Conservation (phyloP, 2,888 invertebrate species). For the Eudasyphora cyanicolor region DNA sequence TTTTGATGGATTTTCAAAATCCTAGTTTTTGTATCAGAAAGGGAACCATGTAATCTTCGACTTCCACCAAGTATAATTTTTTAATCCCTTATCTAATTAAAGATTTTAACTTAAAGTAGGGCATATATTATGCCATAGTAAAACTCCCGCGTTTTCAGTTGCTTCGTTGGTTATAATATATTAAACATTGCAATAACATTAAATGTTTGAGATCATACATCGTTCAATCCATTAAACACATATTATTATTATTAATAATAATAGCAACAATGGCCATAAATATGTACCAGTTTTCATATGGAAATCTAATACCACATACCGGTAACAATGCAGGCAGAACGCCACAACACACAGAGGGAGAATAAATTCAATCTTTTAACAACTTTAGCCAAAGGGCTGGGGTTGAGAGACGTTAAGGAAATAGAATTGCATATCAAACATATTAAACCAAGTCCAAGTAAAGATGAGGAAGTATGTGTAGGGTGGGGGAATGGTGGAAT, state of each 20-base stretch:
- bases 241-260: slow-evolving; percentile 2
- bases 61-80: too few species aligned
- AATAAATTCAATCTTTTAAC: background rate
- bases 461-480: background rate
- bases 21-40: too few species aligned
- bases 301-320: slow-evolving; percentile 1
- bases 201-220: background rate
- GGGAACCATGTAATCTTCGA: too few species aligned
- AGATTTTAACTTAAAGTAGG: too few species aligned
- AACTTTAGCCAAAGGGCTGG: background rate
- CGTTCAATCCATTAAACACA: background rate
- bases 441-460: background rate
- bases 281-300: background rate
- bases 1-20: too few species aligned
- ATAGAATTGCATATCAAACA: background rate
- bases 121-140: too few species aligned
- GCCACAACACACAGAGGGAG: background rate
- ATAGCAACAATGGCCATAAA: slow-evolving; percentile 4
- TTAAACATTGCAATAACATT: background rate
- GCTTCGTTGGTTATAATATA: too few species aligned
- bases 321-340: background rate
- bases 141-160: too few species aligned
- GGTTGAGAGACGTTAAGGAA: background rate
- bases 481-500: background rate
- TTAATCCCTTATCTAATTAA: too few species aligned